Evolutionary conservation across 1,140 invertebrate genomes (phyloP).

Genomic region (Phenacoccus solenopsis): DNA sequence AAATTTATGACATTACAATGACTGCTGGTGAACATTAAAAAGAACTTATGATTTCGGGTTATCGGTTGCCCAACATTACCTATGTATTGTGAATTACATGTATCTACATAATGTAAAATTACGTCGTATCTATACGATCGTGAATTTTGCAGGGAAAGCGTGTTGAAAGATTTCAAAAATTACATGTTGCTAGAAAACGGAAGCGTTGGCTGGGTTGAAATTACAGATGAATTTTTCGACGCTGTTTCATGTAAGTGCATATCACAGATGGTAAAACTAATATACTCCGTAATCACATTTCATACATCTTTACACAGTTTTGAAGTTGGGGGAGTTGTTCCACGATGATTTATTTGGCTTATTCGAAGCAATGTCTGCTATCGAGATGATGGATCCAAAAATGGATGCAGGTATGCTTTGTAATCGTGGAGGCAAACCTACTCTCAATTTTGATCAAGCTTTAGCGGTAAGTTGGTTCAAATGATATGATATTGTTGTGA

Average conservation of each 20-base stretch:
- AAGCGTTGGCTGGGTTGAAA: constrained; percentile 58
- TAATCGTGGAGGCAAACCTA: constrained; percentile 68
- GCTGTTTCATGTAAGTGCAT: constrained; percentile 57
- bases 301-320: constrained; percentile 40
- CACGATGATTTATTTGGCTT: constrained; percentile 86
- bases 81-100: too few species aligned
- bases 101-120: too few species aligned
- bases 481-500: not conserved
- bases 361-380: constrained; percentile 98
- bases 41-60: too few species aligned
- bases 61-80: too few species aligned
- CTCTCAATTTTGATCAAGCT: constrained; percentile 78
- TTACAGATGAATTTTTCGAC: constrained; percentile 60
- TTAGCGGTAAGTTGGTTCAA: constrained; percentile 49
- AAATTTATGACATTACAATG: too few species aligned
- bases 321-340: constrained; percentile 74
- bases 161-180: not conserved
- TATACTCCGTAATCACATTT: too few species aligned
- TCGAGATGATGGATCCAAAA: constrained; percentile 99
- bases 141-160: not conserved
- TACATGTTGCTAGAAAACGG: constrained; percentile 32
- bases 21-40: too few species aligned
- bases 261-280: too few species aligned
- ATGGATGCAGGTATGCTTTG: constrained; percentile 99
- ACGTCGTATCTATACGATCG: too few species aligned